Conservation (phyloP, 2,888 invertebrate genomes). For the Rugalucina vietnamica region DNA sequence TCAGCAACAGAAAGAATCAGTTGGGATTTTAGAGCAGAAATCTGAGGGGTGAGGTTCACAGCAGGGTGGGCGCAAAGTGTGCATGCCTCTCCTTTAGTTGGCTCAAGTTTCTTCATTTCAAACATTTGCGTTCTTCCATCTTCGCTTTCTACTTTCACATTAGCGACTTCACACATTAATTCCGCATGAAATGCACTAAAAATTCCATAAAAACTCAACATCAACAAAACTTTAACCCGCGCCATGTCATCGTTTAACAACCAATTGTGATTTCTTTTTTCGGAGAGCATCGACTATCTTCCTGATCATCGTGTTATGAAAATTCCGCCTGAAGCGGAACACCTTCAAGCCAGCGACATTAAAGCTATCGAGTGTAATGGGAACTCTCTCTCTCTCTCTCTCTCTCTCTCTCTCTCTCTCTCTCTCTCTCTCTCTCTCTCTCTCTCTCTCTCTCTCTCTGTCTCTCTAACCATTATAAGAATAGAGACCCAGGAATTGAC, state of each 20-base stretch:
- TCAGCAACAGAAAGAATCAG: slow-evolving; percentile 70
- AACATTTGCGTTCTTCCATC: slow-evolving; percentile 76
- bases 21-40: slow-evolving; percentile 68
- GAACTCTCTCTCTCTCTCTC: too few relatives aligned
- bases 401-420: too few relatives aligned
- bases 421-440: too few relatives aligned
- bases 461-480: too few relatives aligned
- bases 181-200: slow-evolving; percentile 43
- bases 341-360: too few relatives aligned
- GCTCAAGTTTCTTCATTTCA: slow-evolving; percentile 74
- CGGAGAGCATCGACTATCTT: too few relatives aligned
- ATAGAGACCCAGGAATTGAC: too few relatives aligned
- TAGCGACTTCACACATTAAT: slow-evolving; percentile 67
- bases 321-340: too few relatives aligned
- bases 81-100: slow-evolving; percentile 69
- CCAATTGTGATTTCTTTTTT: slow-evolving; percentile 35
- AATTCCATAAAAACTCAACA: slow-evolving; percentile 32
- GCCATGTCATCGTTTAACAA: slow-evolving; percentile 69
- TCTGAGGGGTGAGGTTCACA: slow-evolving; percentile 63
- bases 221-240: slow-evolving; percentile 48
- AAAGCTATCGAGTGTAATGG: too few relatives aligned
- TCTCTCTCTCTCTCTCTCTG: too few relatives aligned
- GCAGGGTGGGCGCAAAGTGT: slow-evolving; percentile 65
- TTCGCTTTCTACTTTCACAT: slow-evolving; percentile 76
- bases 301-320: too few relatives aligned